phyloP scores from a whole-genome alignment of 2,888 invertebrate species.

The Bembecia ichneumoniformis region DNA sequence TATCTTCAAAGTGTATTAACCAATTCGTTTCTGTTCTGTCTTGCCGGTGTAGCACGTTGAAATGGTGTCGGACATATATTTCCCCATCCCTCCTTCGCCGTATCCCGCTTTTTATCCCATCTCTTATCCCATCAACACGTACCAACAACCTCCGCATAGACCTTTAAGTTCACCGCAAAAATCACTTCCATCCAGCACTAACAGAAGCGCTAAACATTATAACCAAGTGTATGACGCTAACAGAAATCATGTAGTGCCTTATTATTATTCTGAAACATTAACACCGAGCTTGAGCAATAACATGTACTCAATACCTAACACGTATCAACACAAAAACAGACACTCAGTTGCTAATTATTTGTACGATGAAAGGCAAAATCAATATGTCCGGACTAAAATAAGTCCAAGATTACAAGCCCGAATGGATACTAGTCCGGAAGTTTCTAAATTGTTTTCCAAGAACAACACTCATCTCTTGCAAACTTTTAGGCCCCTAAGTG shows the following conservation, averaged over 20 bases:
- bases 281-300: constrained; percentile 61
- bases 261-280: constrained; percentile 62
- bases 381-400: constrained; percentile 35
- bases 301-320: constrained; percentile 39
- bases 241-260: constrained; percentile 66
- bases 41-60: constrained; percentile 78
- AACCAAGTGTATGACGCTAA: constrained; percentile 71
- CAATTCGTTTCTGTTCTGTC: constrained; percentile 63
- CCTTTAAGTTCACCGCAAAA: constrained; percentile 48
- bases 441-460: constrained; percentile 36
- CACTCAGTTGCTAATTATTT: constrained; percentile 49
- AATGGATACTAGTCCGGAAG: constrained; percentile 34
- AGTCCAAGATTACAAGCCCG: constrained; percentile 34
- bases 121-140: constrained; percentile 65
- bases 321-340: constrained; percentile 37
- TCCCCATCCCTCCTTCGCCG: constrained; percentile 67
- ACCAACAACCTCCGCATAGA: constrained; percentile 42
- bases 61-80: constrained; percentile 83
- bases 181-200: constrained; percentile 34
- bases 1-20: constrained; percentile 37
- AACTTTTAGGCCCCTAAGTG: constrained; percentile 56
- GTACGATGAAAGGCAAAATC: constrained; percentile 43
- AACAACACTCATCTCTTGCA: constrained; percentile 35
- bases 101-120: constrained; percentile 60
- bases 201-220: constrained; percentile 45